Percentiles rank a stretch among this genome's conserved stretches.
phyloP scores from a whole-genome alignment of 2,113 vertebrate genomes.

The Phoxinus phoxinus region DNA sequence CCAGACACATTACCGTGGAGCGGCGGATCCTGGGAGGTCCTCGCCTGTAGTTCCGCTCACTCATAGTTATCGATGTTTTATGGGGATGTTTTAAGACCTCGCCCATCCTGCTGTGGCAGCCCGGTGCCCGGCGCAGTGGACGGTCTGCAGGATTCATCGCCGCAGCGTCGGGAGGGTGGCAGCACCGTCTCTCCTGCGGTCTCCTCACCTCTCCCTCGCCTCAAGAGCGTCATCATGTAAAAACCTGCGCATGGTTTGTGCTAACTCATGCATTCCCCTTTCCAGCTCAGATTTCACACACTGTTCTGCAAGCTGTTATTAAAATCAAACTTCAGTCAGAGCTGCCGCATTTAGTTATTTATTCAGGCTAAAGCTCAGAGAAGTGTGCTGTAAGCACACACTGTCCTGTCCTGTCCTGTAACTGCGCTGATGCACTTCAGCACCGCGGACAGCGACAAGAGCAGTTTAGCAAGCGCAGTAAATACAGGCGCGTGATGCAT shows the following conservation, averaged over 20 bases:
- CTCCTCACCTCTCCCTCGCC: conserved; percentile 26
- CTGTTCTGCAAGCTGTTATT: background rate
- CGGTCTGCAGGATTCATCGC: conserved; percentile 55
- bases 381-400: background rate
- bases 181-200: conserved; percentile 57
- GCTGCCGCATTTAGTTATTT: conserved; percentile 10
- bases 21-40: conserved; percentile 77
- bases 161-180: conserved; percentile 58
- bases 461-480: background rate
- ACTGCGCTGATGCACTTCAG: conserved; percentile 56
- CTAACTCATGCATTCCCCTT: conserved; percentile 32
- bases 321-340: conserved; percentile 7
- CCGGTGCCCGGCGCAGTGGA: conserved; percentile 45
- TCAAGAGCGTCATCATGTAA: conserved; percentile 53
- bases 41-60: conserved; percentile 76
- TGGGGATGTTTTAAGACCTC: conserved; percentile 47
- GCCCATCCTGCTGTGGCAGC: conserved; percentile 30
- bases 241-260: conserved; percentile 44
- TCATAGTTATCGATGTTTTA: conserved; percentile 72
- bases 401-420: background rate
- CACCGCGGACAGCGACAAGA: conserved; percentile 68
- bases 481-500: background rate
- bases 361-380: background rate
- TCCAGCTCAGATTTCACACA: conserved; percentile 14
- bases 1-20: conserved; percentile 82